A percentile compares a stretch with the other conserved stretches of the same genome.
phyloP scores from a whole-genome alignment of 2,797 vertebrate species.

The Spea hammondii region DNA sequence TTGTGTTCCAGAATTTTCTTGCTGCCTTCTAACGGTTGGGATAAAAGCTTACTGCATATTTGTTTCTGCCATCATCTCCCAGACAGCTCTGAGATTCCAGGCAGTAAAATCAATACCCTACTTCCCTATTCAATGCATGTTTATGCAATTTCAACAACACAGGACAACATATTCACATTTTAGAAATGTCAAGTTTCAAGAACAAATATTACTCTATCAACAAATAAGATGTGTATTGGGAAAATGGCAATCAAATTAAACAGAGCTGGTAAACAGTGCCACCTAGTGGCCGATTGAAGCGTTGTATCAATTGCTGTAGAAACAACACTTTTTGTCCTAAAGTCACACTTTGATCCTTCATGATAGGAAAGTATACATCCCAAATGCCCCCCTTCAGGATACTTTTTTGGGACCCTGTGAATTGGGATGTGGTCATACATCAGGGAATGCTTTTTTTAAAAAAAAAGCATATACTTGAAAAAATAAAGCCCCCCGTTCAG shows the following conservation, averaged over 20 bases:
- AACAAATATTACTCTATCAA: constrained; percentile 41
- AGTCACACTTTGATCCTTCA: too few relatives aligned
- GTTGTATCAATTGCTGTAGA: neutral
- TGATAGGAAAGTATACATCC: too few relatives aligned
- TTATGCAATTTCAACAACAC: constrained; percentile 44
- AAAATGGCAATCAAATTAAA: constrained; percentile 24
- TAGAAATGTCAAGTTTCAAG: constrained; percentile 43
- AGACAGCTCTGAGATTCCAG: constrained; percentile 22
- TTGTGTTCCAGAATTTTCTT: too few relatives aligned
- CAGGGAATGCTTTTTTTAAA: too few relatives aligned
- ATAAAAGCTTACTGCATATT: neutral
- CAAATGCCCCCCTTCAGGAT: too few relatives aligned
- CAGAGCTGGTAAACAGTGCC: constrained; percentile 29
- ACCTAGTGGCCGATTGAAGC: constrained; percentile 7
- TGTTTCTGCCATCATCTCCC: neutral
- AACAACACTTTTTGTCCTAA: too few relatives aligned
- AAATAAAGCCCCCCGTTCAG: too few relatives aligned
- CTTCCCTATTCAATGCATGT: constrained; percentile 31
- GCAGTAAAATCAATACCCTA: constrained; percentile 36
- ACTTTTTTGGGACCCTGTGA: too few relatives aligned
- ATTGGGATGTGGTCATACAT: too few relatives aligned
- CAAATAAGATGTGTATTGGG: constrained; percentile 16
- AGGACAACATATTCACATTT: constrained; percentile 45
- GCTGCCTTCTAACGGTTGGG: neutral
- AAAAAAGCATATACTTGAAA: too few relatives aligned